A percentile compares a stretch with the other conserved stretches of the same genome.
Evolutionary conservation across 1,140 invertebrate genomes (phyloP).

Genomic region (Apis cerana): DNA sequence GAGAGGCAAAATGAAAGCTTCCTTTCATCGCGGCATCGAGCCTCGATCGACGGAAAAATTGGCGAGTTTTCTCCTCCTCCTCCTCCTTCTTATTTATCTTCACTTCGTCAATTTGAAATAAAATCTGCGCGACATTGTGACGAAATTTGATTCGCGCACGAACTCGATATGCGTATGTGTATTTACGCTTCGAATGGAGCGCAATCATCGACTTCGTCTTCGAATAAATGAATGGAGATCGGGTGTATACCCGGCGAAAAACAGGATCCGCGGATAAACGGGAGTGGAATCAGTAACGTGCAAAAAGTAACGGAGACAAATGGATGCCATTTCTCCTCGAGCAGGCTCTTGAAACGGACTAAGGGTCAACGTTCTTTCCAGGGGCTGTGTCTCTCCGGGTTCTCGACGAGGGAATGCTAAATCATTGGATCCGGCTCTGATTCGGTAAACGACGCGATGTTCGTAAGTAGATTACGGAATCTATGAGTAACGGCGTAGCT

Average conservation of each 20-base stretch:
- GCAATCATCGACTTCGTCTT: not conserved
- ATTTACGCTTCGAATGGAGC: not conserved
- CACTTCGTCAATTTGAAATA: not conserved
- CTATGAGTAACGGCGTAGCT: not conserved
- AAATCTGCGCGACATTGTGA: not conserved
- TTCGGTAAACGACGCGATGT: not conserved
- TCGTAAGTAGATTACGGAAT: slow-evolving; percentile 8
- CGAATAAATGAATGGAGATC: slow-evolving; percentile 4
- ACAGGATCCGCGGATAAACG: not conserved
- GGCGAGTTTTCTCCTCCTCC: not conserved
- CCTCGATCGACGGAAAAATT: slow-evolving; percentile 18
- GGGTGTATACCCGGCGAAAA: not conserved
- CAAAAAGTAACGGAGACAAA: not conserved
- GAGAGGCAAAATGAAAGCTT: slow-evolving; percentile 41
- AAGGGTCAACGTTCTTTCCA: not conserved
- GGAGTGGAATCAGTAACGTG: not conserved
- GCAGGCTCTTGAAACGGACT: not conserved
- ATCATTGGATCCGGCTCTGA: slow-evolving; percentile 9
- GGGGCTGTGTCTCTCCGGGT: not conserved
- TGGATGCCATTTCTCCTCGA: slow-evolving; percentile 2
- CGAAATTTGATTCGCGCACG: not conserved
- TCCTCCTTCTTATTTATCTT: not conserved
- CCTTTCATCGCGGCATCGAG: slow-evolving; percentile 8
- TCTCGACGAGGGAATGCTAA: slow-evolving; percentile 4
- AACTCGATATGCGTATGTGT: too few species aligned